phyloP scores from a whole-genome alignment of 2,113 vertebrate genomes.

The Gulo gulo region DNA sequence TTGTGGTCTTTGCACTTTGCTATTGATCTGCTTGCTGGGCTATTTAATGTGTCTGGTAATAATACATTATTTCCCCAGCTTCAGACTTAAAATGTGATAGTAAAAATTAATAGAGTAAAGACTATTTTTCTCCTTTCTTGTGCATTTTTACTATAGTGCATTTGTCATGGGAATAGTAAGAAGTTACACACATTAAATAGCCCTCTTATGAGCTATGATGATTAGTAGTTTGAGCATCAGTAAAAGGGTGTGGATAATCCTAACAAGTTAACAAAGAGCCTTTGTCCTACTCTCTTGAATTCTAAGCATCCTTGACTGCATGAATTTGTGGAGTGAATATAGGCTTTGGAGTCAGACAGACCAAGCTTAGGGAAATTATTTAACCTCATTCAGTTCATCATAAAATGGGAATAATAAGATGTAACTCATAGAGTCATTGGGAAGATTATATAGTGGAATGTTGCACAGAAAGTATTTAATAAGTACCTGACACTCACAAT shows the following conservation, averaged over 20 bases:
- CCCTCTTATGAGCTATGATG: not conserved
- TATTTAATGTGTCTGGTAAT: conserved; percentile 67
- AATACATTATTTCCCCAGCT: conserved; percentile 53
- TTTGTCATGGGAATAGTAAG: conserved; percentile 20
- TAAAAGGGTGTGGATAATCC: not conserved
- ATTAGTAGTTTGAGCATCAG: conserved; percentile 22
- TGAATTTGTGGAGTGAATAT: not conserved
- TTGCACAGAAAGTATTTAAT: not conserved
- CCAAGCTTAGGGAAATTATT: not conserved
- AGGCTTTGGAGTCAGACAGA: not conserved
- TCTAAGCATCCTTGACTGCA: not conserved
- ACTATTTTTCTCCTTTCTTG: conserved; percentile 53
- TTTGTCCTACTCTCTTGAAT: not conserved
- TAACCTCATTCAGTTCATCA: not conserved
- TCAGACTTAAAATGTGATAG: conserved; percentile 50
- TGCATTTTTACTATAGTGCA: not conserved
- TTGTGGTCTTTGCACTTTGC: conserved; percentile 51
- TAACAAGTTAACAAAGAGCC: not conserved
- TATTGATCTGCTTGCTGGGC: conserved; percentile 66
- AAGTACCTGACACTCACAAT: not conserved
- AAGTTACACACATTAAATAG: not conserved
- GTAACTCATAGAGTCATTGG: not conserved
- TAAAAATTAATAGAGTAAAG: conserved; percentile 73
- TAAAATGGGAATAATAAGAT: not conserved
- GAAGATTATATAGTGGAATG: not conserved